Base-by-base conservation (phyloP, 2,888 invertebrate genomes). In the Girardia tigrina region DNA sequence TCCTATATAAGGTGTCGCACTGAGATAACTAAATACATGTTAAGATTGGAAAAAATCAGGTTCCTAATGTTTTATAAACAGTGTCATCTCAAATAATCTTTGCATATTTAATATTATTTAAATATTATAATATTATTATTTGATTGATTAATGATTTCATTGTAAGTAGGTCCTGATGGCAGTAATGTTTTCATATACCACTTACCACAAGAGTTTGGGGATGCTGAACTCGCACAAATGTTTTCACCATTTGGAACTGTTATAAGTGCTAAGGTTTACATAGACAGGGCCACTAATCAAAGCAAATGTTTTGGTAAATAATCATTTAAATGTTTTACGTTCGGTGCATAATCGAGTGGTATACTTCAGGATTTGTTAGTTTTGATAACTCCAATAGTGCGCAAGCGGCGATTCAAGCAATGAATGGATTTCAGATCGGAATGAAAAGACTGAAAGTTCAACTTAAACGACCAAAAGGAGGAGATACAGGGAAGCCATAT, bases 131-230 rank as follows among this genome's bases (percentile, higher is more conserved):
- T 42, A 42, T 14, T 42, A 42, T 42, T n/a, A 42, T n/a, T 42
- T 42, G n/a, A n/a, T 42, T 42, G 42, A 14, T n/a, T 42, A 12
- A 42, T 42, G 42, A 6, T 16, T 76, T 76, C 23, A 29, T 23
- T 73, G 23, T 16, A 26, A 23, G 16, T 42, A 73, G 97, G 97
- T 85, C 97, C 97, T 81, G 97, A 98, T 88, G 98, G 97, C 85
- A 97, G 97, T 88, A 98, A 98, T 87, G 89, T 98, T 82, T 98
- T 98, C 89, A 98, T 98, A 87, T 98, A 98, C 88, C 98, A 98
- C 88, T 90, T 98, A 87, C 98, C 98, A 80, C 97, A 97, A 87
- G 98, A 98, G 88, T 98, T 98, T 85, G 97, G 97, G 77, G 98
- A 98, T 86, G 90, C 91, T 78, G 98, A 98, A 87, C 89, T 98